Percentiles rank a stretch among this genome's conserved stretches.
Evolutionary conservation across 2,113 vertebrate species (phyloP).

Genomic region (Zeus faber): DNA sequence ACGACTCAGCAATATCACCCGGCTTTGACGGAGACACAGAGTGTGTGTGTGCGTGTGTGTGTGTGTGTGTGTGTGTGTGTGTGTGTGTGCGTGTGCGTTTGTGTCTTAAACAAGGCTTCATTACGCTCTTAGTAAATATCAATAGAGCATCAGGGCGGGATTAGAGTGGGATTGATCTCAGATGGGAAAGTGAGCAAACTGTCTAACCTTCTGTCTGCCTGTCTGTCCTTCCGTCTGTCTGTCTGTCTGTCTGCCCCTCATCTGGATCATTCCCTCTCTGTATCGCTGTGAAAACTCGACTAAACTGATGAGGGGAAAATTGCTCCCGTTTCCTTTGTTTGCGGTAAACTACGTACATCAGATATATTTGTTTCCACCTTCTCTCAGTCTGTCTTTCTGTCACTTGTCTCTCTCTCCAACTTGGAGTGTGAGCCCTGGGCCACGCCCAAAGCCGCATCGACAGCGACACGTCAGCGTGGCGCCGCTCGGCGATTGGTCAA

Average conservation of each 20-base stretch:
- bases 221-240: background rate
- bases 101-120: constrained; percentile 11
- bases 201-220: background rate
- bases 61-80: constrained; percentile 1
- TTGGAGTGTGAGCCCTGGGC: too few relatives aligned
- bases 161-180: background rate
- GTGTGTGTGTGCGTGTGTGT: constrained; percentile 3
- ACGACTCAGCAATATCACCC: constrained; percentile 49
- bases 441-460: too few relatives aligned
- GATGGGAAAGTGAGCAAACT: background rate
- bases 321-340: too few relatives aligned
- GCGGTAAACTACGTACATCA: too few relatives aligned
- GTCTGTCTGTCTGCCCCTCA: background rate
- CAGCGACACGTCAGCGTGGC: too few relatives aligned
- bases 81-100: background rate
- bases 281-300: too few relatives aligned
- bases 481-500: too few relatives aligned
- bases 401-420: background rate
- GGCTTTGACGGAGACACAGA: constrained; percentile 17
- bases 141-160: background rate
- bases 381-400: background rate
- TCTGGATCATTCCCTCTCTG: too few relatives aligned
- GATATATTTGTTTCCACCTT: background rate
- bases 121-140: constrained; percentile 7
- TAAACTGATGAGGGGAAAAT: too few relatives aligned